Conservation (phyloP, 2,888 invertebrate genomes). For the Eupithecia centaureata region DNA sequence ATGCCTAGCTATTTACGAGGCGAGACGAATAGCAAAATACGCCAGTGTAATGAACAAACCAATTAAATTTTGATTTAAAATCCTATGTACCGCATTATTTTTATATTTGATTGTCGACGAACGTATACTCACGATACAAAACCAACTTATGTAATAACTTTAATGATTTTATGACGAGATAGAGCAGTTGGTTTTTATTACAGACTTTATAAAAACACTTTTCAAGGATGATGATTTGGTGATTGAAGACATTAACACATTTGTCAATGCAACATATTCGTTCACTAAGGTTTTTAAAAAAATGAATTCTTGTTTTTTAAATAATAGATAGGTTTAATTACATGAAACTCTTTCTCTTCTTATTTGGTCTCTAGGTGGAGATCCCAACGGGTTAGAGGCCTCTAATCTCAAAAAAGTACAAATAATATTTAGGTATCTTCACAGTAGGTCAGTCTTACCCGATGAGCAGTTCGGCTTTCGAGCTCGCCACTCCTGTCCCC, state of each 20-base stretch:
- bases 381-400: no score
- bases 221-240: neutral
- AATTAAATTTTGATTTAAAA: neutral
- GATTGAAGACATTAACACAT: neutral
- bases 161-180: neutral
- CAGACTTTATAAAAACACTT: neutral
- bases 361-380: no score
- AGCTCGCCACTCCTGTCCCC: no score
- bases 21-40: neutral
- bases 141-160: neutral
- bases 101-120: neutral
- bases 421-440: no score
- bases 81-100: neutral
- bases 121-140: neutral
- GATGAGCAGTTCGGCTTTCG: no score
- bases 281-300: no score
- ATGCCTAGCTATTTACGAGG: neutral
- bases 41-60: neutral
- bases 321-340: no score
- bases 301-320: no score
- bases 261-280: neutral
- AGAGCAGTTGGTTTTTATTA: neutral
- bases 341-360: no score
- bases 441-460: no score
- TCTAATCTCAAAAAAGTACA: no score